Percentiles rank a stretch among this genome's conserved stretches.
phyloP scores from a whole-genome alignment of 2,888 invertebrate species.

The Stenoptilia bipunctidactyla region DNA sequence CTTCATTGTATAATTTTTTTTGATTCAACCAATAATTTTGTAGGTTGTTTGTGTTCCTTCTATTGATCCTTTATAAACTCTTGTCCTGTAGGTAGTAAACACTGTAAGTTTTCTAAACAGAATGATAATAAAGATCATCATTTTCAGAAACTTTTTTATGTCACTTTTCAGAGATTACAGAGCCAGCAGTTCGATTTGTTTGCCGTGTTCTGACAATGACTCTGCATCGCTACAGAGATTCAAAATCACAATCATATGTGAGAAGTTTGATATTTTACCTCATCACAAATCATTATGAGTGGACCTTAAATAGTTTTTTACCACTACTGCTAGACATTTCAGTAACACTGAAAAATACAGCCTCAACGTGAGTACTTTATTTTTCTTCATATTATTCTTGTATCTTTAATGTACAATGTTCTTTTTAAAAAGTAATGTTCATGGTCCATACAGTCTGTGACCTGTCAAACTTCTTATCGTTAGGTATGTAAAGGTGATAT shows the following conservation, averaged over 20 bases:
- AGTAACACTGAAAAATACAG: slow-evolving; percentile 71
- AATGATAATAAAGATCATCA: no score
- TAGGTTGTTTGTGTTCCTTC: no score
- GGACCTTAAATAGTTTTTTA: slow-evolving; percentile 78
- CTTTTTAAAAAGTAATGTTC: background rate
- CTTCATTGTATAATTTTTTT: no score
- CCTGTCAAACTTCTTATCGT: no score
- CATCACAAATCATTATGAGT: slow-evolving; percentile 75
- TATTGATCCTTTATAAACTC: no score
- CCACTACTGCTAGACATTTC: slow-evolving; percentile 75
- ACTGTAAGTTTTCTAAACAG: no score
- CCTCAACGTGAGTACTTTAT: slow-evolving; percentile 74
- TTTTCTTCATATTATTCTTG: background rate
- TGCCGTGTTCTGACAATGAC: slow-evolving; percentile 83
- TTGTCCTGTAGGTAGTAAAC: no score
- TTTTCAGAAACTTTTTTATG: background rate
- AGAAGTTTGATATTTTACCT: slow-evolving; percentile 77
- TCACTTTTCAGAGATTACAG: slow-evolving; percentile 75
- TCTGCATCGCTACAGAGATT: slow-evolving; percentile 84
- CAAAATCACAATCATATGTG: slow-evolving; percentile 81
- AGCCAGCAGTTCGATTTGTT: slow-evolving; percentile 81
- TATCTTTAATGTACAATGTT: background rate
- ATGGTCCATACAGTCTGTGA: no score
- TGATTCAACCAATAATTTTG: no score
- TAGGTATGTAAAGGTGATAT: no score